These are phyloP conservation scores for Caenorhabditis sp. DNA, from an alignment of 2,888 invertebrate species.

Conservation along the genomic window DNA sequence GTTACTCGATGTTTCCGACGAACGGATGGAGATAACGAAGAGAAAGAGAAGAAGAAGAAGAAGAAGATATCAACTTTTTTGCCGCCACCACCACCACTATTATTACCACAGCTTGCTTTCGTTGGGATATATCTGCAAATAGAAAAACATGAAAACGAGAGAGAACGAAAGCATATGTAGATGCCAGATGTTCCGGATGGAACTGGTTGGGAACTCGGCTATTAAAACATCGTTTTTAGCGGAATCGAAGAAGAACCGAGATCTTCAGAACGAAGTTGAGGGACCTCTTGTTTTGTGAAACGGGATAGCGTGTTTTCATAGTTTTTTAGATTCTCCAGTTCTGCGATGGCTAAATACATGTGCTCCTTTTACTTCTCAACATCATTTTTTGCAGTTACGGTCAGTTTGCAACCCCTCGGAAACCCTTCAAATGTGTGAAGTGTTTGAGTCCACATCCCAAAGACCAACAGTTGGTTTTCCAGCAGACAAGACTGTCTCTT, in stretches of 20 bases:
- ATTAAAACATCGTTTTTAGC: conserved; percentile 45
- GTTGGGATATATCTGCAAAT: not conserved
- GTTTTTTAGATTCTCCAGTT: not conserved
- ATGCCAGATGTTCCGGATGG: conserved; percentile 37
- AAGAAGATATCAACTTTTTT: conserved; percentile 8
- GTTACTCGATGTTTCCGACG: conserved; percentile 29
- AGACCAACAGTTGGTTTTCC: not conserved
- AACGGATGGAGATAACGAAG: conserved; percentile 26
- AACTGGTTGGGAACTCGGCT: conserved; percentile 49
- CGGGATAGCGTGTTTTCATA: no score
- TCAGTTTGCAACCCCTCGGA: not conserved
- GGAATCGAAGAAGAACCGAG: not conserved
- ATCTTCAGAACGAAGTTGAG: no score
- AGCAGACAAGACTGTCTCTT: not conserved
- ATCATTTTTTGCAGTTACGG: not conserved
- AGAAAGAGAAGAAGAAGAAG: conserved; percentile 11
- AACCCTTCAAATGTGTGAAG: not conserved
- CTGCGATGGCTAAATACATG: no score
- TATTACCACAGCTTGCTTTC: not conserved
- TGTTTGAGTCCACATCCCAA: conserved; percentile 2
- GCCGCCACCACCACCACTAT: not conserved
- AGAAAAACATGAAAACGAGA: not conserved
- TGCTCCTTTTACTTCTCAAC: no score
- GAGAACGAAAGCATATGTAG: conserved; percentile 24
- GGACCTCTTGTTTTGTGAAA: no score